Conservation (phyloP, 2,113 vertebrate species). For the Macroglossus sobrinus region DNA sequence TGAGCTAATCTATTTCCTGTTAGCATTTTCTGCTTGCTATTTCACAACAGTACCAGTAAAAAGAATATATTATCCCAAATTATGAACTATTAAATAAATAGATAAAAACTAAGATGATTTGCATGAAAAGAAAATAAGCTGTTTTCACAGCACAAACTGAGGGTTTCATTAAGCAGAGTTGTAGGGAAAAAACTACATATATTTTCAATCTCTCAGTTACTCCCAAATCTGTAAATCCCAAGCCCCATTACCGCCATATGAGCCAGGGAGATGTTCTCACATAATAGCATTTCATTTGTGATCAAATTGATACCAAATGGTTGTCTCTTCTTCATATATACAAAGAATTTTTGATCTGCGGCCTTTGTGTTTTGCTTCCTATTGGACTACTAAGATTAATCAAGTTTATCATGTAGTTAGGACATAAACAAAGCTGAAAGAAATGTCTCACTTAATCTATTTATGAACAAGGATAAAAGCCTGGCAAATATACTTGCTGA, state of each 20-base stretch:
- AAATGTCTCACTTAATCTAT: conserved; percentile 10
- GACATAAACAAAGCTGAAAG: conserved; percentile 38
- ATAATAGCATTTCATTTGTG: conserved; percentile 81
- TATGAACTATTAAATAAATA: conserved; percentile 70
- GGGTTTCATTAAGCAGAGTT: conserved; percentile 78
- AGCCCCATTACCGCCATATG: conserved; percentile 81
- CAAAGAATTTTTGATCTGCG: conserved; percentile 45
- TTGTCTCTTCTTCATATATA: conserved; percentile 57
- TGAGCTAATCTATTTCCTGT: conserved; percentile 28
- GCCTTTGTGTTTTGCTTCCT: conserved; percentile 52
- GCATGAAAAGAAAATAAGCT: conserved; percentile 65
- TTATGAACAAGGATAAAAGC: not conserved
- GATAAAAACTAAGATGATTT: conserved; percentile 73
- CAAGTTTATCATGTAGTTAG: conserved; percentile 33
- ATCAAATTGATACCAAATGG: conserved; percentile 76
- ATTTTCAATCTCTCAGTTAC: conserved; percentile 74
- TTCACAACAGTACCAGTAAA: conserved; percentile 14
- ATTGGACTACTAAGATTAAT: conserved; percentile 43
- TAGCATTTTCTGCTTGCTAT: conserved; percentile 61
- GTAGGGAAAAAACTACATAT: conserved; percentile 68
- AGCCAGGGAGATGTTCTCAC: conserved; percentile 78
- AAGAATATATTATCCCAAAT: conserved; percentile 68
- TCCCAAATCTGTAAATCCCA: conserved; percentile 77
- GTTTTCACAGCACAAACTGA: conserved; percentile 56
- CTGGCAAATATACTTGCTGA: not conserved